Evolutionary conservation across 2,888 invertebrate species (phyloP).

Genomic region (Aplocera efformata): DNA sequence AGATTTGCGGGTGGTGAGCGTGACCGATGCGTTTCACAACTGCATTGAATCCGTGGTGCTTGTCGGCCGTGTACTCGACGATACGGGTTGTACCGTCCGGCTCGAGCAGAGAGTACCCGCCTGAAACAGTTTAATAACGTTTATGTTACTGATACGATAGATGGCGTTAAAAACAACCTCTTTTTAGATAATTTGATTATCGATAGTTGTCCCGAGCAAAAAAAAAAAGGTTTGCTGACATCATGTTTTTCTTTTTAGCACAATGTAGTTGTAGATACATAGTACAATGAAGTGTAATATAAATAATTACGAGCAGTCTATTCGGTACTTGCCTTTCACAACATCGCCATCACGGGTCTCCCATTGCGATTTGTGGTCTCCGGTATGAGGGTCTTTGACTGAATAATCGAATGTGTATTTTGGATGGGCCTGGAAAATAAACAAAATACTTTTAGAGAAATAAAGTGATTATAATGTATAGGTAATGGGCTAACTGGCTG

Average conservation of each 20-base stretch:
- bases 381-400: conserved; percentile 82
- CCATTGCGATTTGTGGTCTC: conserved; percentile 81
- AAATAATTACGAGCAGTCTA: no score
- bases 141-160: conserved; percentile 11
- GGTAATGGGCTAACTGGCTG: no score
- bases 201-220: no score
- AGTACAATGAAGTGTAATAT: no score
- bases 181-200: no score
- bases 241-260: no score
- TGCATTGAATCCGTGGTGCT: conserved; percentile 73
- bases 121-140: conserved; percentile 3
- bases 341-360: conserved; percentile 82
- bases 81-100: conserved; percentile 75
- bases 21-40: conserved; percentile 75
- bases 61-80: conserved; percentile 76
- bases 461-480: no score
- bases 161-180: conserved; percentile 12
- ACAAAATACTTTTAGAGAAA: conserved; percentile 1
- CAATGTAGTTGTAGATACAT: no score
- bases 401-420: conserved; percentile 82
- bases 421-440: conserved; percentile 74
- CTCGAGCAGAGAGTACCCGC: conserved; percentile 64
- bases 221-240: no score
- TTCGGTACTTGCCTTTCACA: conserved; percentile 66
- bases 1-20: conserved; percentile 68